These are phyloP conservation scores for Drosophila obscura DNA, from an alignment of 1,140 invertebrate genomes.

Conservation along the genomic window DNA sequence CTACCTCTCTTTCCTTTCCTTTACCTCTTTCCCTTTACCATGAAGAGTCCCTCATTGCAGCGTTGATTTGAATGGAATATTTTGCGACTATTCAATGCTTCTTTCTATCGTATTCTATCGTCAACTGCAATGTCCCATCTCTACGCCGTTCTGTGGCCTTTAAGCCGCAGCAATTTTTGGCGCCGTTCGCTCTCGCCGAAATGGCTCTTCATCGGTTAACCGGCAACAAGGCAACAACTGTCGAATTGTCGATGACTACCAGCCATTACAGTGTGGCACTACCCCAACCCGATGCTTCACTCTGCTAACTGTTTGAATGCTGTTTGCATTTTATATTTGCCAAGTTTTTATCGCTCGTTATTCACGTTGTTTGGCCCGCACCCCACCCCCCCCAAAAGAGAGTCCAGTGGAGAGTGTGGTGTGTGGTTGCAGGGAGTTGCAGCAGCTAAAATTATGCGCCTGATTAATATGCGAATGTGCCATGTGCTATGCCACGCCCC, in stretches of 20 bases:
- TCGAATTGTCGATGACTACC: conserved; percentile 63
- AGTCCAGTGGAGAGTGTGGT: too few species aligned
- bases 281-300: neutral
- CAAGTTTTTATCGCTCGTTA: conserved; percentile 80
- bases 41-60: too few species aligned
- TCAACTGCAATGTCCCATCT: neutral
- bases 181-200: conserved; percentile 30
- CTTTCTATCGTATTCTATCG: too few species aligned
- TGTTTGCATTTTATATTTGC: conserved; percentile 81
- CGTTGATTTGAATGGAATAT: too few species aligned
- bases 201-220: conserved; percentile 76
- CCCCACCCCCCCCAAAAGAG: neutral
- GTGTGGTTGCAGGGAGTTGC: conserved; percentile 19
- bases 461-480: conserved; percentile 70
- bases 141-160: neutral
- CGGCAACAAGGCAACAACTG: conserved; percentile 71
- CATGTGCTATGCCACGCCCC: conserved; percentile 10
- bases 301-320: conserved; percentile 43
- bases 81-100: neutral
- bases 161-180: conserved; percentile 53
- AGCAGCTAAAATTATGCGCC: conserved; percentile 65
- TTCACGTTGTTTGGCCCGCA: conserved; percentile 48
- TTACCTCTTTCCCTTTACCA: too few species aligned
- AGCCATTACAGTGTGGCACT: conserved; percentile 49
- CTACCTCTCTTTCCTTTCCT: too few species aligned